Evolutionary conservation across 1,140 invertebrate species (phyloP), one percentile per base, ranked within the genome.

Genomic region (Leptinotarsa texana): DNA sequence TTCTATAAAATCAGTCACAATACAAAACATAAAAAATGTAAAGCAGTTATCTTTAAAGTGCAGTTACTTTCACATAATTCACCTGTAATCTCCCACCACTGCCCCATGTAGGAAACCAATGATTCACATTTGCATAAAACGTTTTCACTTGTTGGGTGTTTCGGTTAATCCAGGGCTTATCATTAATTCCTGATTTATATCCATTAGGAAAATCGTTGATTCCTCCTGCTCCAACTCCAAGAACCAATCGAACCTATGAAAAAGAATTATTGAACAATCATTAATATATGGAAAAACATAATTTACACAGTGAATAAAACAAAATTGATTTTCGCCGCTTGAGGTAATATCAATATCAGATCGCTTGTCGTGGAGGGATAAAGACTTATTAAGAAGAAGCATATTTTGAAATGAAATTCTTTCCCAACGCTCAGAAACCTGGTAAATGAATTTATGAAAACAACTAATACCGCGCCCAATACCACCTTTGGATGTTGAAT

Each of bases 201-300:
- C 63, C 72, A 63, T 83, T 76, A 17, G 82, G 82, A 69, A 83
- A 83, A 66, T 79, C 76, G 51, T 65, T 73, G 11, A 75, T 51
- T 21, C 82, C 82, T 63, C 81, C 82, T 13, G 80, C 81, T 69
- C 77, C 82, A 15, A 82, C 76, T 2, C 82, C 82, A 21, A 83
- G 18, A 17, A 78, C 76, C 24, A 83, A 57, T 11, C 72, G 75
- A 33, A 75, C 75, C 81, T 82, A 57, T 57, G 4, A 4, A 18
- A 57, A 57, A 57, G 33, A 42, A 42, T 42, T 8, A 42, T 66
- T 21, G 79, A 80, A 57, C 42, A 77, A 73, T 69, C 68, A 57
- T 49, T 62, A 73, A 61, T 51, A 63, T 67, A 42, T 11, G 3
- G 11, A 42, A 42, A 33, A 42, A 42, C 8, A 11, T 3, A 42